Conservation (phyloP, 2,888 invertebrate species). For the Bellardia bayeri region DNA sequence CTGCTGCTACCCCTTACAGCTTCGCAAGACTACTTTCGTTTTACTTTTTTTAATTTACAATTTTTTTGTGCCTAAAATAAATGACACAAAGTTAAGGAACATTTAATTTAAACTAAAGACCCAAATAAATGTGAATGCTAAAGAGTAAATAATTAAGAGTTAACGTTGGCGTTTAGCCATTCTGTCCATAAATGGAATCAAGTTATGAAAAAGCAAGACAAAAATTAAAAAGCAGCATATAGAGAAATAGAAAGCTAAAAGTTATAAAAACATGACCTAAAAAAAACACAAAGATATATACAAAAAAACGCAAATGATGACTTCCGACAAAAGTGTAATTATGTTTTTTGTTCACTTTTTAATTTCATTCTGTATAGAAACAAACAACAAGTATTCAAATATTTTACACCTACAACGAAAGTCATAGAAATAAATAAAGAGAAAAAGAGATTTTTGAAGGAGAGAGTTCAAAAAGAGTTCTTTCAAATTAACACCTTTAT, state of each 20-base stretch:
- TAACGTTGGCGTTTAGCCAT: conserved; percentile 10
- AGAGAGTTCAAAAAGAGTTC: no score
- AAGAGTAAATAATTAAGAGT: conserved; percentile 32
- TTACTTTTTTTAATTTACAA: not conserved
- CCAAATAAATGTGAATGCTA: not conserved
- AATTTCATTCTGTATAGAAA: not conserved
- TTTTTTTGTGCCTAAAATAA: not conserved
- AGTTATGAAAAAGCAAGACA: not conserved
- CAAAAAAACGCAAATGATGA: not conserved
- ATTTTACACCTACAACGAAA: conserved; percentile 4
- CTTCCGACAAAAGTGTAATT: not conserved
- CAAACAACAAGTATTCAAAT: not conserved
- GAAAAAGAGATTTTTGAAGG: no score
- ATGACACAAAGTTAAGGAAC: conserved; percentile 12
- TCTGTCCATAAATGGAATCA: conserved; percentile 5
- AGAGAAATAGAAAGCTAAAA: conserved; percentile 12
- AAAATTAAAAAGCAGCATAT: not conserved
- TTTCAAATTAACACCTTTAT: no score
- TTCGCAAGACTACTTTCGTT: not conserved
- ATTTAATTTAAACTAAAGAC: conserved; percentile 15
- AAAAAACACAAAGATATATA: no score
- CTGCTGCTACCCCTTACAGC: no score
- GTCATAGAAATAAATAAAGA: no score
- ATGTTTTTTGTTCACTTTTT: not conserved
- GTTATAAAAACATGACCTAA: conserved; percentile 43